Evolutionary conservation across 2,113 vertebrate species (phyloP).

Genomic region (Glaucidium brasilianum): DNA sequence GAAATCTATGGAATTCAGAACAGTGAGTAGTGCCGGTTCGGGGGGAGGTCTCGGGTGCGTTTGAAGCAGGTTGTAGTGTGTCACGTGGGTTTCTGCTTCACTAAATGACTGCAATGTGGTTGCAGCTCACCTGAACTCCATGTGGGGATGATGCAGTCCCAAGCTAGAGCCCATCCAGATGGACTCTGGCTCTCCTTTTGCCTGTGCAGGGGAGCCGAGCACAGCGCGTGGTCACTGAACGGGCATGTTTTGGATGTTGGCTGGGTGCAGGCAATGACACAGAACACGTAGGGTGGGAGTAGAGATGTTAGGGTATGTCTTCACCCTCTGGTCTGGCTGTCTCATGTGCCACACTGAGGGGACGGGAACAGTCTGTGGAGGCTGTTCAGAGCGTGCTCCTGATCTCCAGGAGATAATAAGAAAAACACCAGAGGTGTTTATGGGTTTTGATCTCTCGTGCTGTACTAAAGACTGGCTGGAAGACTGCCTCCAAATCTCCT

Average conservation of each 20-base stretch:
- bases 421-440: neutral
- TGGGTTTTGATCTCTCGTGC: neutral
- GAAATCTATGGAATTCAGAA: constrained; percentile 96
- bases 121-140: neutral
- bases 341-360: neutral
- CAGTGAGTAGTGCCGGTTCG: constrained; percentile 71
- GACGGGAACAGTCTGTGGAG: neutral
- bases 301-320: neutral
- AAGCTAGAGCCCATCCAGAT: neutral
- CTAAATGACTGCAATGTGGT: neutral
- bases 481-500: neutral
- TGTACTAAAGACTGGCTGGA: neutral
- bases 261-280: neutral
- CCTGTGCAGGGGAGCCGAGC: neutral
- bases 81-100: neutral
- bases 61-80: neutral
- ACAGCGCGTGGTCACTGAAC: neutral
- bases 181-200: neutral
- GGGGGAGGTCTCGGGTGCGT: fast-evolving
- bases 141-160: neutral
- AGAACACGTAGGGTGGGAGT: fast-evolving
- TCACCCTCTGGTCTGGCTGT: neutral
- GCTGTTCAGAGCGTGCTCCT: fast-evolving
- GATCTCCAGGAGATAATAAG: neutral
- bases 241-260: neutral